Percentiles rank a stretch among this genome's conserved stretches.
These are phyloP conservation scores for Drosophila parvula DNA, from an alignment of 1,140 invertebrate species.

Conservation along the genomic window DNA sequence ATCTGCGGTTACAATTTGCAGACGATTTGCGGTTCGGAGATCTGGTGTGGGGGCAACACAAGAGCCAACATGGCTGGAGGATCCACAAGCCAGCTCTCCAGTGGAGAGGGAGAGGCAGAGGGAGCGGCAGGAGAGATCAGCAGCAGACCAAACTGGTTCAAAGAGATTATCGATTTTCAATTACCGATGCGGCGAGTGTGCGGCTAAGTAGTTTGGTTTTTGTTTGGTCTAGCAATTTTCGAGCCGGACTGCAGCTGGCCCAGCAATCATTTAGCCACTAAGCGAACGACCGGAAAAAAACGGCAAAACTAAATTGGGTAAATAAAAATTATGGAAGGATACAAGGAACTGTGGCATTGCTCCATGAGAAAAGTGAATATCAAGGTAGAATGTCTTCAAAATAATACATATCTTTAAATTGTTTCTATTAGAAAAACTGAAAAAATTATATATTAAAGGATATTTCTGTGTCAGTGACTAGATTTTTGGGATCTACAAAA, in stretches of 20 bases:
- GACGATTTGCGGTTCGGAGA: conserved; percentile 73
- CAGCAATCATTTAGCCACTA: conserved; percentile 55
- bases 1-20: conserved; percentile 77
- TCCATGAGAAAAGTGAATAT: background rate
- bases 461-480: too few species aligned
- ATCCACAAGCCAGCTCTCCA: conserved; percentile 24
- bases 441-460: background rate
- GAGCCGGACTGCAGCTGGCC: conserved; percentile 61
- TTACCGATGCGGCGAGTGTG: conserved; percentile 77
- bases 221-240: conserved; percentile 82
- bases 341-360: background rate
- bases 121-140: conserved; percentile 16
- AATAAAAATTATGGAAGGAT: conserved; percentile 37
- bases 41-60: conserved; percentile 11
- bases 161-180: conserved; percentile 82
- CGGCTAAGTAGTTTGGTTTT: conserved; percentile 82
- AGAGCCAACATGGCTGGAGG: conserved; percentile 61
- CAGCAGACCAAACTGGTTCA: conserved; percentile 76
- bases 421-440: background rate
- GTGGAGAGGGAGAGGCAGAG: background rate
- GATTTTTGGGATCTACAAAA: too few species aligned
- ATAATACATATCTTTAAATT: background rate
- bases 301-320: conserved; percentile 29
- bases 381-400: too few species aligned
- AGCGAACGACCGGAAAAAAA: conserved; percentile 31